A percentile compares a stretch with the other conserved stretches of the same genome.
Conservation (phyloP, 2,113 vertebrate genomes). For the Charina bottae region DNA sequence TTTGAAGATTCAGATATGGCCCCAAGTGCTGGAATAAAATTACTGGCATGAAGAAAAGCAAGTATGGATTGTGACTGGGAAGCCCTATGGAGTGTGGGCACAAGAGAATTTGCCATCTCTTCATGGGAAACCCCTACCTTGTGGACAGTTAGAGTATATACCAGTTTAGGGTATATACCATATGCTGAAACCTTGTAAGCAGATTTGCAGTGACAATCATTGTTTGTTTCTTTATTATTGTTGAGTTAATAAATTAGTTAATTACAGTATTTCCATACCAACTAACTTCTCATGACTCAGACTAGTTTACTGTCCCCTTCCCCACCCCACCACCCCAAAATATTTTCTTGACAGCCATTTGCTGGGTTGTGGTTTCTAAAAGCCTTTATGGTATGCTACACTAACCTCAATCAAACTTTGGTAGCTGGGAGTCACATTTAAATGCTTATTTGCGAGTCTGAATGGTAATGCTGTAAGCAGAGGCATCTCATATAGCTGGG, state of each 20-base stretch:
- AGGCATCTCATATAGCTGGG: background rate
- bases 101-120: background rate
- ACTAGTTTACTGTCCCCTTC: background rate
- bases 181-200: background rate
- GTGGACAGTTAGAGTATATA: background rate
- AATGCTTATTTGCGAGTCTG: background rate
- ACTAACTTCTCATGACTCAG: background rate
- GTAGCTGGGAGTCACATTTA: background rate
- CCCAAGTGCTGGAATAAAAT: background rate
- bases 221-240: background rate
- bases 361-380: background rate
- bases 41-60: background rate
- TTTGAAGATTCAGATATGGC: background rate
- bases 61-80: background rate
- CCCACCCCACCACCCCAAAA: background rate
- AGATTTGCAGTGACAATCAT: background rate
- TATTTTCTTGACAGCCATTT: background rate
- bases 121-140: too few relatives aligned
- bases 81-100: background rate
- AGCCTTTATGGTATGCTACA: background rate
- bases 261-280: background rate
- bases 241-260: background rate
- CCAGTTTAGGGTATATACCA: background rate
- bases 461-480: background rate
- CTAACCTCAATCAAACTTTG: background rate